phyloP scores from a whole-genome alignment of 2,113 vertebrate genomes.

The Elephas maximus region DNA sequence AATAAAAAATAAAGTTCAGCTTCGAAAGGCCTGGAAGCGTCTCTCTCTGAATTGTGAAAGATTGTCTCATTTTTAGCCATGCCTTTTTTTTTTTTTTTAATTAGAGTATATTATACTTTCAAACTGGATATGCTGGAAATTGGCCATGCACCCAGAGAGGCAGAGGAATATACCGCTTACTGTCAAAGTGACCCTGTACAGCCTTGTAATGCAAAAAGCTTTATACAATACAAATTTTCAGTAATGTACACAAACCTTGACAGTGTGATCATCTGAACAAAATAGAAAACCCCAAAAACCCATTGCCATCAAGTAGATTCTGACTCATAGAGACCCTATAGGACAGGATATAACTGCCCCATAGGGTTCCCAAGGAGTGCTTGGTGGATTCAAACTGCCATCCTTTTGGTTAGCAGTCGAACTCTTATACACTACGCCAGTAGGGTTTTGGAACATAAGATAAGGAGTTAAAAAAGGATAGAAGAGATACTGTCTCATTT shows the following conservation, averaged over 20 bases:
- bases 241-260: slow-evolving; percentile 93
- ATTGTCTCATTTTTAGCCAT: slow-evolving; percentile 56
- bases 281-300: slow-evolving; percentile 85
- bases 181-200: slow-evolving; percentile 99
- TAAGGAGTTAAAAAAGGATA: slow-evolving; percentile 89
- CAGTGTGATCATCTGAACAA: slow-evolving; percentile 92
- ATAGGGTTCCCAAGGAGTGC: no score
- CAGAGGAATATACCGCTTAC: slow-evolving; percentile 96
- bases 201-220: slow-evolving; percentile 99
- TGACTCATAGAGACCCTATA: no score
- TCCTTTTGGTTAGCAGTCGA: no score
- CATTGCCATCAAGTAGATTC: no score
- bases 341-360: no score
- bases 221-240: slow-evolving; percentile 98
- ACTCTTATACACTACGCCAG: no score
- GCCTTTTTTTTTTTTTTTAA: slow-evolving; percentile 87
- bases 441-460: slow-evolving; percentile 89
- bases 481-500: slow-evolving; percentile 77
- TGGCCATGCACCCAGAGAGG: slow-evolving; percentile 98
- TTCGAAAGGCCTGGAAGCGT: slow-evolving; percentile 78
- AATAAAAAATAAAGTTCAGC: slow-evolving; percentile 60
- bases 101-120: slow-evolving; percentile 99
- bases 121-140: slow-evolving; percentile 99
- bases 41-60: slow-evolving; percentile 74
- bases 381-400: no score